Percentiles rank a stretch among this genome's conserved stretches.
Evolutionary conservation across 2,113 vertebrate species (phyloP).

Genomic region (Gnathonemus echidnorhynchus): DNA sequence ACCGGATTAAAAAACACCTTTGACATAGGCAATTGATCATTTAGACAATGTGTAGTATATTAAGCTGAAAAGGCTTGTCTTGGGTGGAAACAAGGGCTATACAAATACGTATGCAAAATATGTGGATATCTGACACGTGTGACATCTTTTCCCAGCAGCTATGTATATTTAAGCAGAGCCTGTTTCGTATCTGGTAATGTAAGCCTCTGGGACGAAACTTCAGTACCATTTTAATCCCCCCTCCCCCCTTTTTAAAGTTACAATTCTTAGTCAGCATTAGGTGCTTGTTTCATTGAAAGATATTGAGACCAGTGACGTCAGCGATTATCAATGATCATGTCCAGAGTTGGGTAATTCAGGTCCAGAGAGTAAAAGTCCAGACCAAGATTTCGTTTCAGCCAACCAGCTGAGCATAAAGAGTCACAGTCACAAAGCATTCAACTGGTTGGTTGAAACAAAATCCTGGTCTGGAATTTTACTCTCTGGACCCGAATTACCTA

Average conservation of each 20-base stretch:
- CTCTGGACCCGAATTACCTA: no score
- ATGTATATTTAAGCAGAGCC: background rate
- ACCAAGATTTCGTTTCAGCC: no score
- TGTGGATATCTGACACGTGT: background rate
- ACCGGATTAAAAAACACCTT: background rate
- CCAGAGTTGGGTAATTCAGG: no score
- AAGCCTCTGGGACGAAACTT: background rate
- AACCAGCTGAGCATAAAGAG: no score
- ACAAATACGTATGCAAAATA: background rate
- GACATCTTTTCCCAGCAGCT: background rate
- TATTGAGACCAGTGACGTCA: background rate
- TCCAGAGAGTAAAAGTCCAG: no score
- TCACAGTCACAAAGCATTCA: no score
- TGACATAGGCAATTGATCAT: conserved; percentile 1
- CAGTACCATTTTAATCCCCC: background rate
- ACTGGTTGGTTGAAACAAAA: no score
- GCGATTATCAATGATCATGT: background rate
- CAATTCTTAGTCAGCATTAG: background rate
- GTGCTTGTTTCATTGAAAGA: background rate
- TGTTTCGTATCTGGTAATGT: background rate
- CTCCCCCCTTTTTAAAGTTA: background rate
- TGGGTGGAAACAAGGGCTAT: background rate
- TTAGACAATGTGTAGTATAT: background rate
- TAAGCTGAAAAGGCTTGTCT: background rate
- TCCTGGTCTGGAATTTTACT: no score